Evolutionary conservation across 1,140 invertebrate genomes (phyloP).

Genomic region (Drosophila navojoa): DNA sequence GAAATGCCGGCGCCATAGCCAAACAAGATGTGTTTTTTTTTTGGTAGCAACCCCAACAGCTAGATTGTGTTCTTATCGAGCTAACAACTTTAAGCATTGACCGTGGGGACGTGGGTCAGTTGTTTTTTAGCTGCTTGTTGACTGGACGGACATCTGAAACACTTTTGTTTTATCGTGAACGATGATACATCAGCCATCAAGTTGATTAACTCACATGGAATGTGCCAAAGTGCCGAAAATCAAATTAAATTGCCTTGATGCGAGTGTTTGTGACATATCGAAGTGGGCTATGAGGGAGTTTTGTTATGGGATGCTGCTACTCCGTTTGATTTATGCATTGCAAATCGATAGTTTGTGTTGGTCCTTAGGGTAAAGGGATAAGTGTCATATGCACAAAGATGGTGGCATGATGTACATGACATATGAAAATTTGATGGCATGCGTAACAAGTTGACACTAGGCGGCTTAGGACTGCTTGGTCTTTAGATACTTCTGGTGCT

Average conservation of each 20-base stretch:
- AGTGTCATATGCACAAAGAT: conserved; percentile 57
- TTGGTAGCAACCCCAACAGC: conserved; percentile 46
- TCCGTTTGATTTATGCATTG: conserved; percentile 68
- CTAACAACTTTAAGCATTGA: conserved; percentile 16
- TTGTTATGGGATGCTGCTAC: conserved; percentile 16
- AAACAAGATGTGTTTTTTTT: conserved; percentile 3
- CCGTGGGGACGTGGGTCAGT: conserved; percentile 39
- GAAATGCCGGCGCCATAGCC: conserved; percentile 14
- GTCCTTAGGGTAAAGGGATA: conserved; percentile 74
- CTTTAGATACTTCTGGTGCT: conserved; percentile 58
- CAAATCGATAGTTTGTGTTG: conserved; percentile 76
- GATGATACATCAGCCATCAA: conserved; percentile 79
- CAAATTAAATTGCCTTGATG: conserved; percentile 82
- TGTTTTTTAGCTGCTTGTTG: conserved; percentile 54
- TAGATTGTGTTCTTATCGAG: conserved; percentile 55
- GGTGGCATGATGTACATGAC: conserved; percentile 49
- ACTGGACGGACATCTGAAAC: conserved; percentile 52
- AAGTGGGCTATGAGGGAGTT: conserved; percentile 43
- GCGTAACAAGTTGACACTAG: conserved; percentile 15
- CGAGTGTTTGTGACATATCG: conserved; percentile 79
- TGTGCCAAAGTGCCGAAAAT: conserved; percentile 75
- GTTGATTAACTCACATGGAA: conserved; percentile 71
- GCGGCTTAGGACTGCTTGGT: conserved; percentile 19
- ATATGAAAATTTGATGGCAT: conserved; percentile 31
- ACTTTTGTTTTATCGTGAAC: conserved; percentile 75